A percentile compares a stretch with the other conserved stretches of the same genome.
phyloP scores from a whole-genome alignment of 1,140 invertebrate species.

The Danaus plexippus region DNA sequence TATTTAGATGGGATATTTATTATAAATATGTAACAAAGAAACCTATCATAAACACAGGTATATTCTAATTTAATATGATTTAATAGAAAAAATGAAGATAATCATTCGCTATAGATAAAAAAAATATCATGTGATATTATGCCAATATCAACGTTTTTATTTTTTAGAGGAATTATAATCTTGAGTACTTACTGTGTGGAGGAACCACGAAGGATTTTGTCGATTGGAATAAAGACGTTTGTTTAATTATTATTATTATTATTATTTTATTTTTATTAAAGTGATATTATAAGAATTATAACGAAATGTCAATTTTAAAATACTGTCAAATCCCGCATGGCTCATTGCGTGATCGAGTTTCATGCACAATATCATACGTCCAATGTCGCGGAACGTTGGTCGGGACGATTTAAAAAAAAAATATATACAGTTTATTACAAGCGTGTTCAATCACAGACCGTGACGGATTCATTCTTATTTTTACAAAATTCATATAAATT shows the following conservation, averaged over 20 bases:
- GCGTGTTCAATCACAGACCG: constrained; percentile 31
- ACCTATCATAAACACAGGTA: too few species aligned
- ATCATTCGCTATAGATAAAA: too few species aligned
- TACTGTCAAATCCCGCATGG: constrained; percentile 4
- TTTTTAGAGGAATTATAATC: neutral
- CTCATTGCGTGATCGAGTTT: constrained; percentile 43
- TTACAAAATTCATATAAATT: constrained; percentile 27
- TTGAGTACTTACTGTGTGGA: too few species aligned
- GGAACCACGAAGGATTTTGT: too few species aligned
- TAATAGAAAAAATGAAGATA: too few species aligned
- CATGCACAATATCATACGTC: constrained; percentile 48
- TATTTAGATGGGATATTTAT: too few species aligned
- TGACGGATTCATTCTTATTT: constrained; percentile 36
- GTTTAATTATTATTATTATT: too few species aligned
- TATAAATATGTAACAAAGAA: too few species aligned
- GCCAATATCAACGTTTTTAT: neutral
- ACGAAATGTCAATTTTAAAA: too few species aligned
- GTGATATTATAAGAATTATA: neutral
- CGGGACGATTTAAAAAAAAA: constrained; percentile 39
- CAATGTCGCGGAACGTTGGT: constrained; percentile 63
- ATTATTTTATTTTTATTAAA: constrained; percentile 1
- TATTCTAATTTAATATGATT: too few species aligned
- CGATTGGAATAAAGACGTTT: too few species aligned
- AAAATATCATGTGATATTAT: too few species aligned
- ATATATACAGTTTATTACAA: constrained; percentile 37